A percentile compares a stretch with the other conserved stretches of the same genome.
These are phyloP conservation scores for Synchiropus splendidus DNA, from an alignment of 2,113 vertebrate genomes.

Conservation along the genomic window DNA sequence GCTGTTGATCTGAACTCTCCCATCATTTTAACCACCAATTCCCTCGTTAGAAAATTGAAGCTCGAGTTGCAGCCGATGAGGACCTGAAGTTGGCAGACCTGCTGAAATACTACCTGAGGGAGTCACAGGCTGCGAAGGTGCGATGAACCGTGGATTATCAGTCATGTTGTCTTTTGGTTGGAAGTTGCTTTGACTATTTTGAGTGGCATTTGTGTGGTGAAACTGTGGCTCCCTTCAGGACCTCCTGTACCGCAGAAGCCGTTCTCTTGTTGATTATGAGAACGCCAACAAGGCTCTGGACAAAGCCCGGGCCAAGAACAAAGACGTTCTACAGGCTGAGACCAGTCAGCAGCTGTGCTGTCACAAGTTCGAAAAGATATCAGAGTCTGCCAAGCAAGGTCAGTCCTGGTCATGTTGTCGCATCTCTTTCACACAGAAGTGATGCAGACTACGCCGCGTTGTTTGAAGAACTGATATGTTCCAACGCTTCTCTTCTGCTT, in stretches of 20 bases:
- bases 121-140: slow-evolving; percentile 98
- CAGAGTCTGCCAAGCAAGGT: slow-evolving; percentile 98
- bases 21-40: background rate
- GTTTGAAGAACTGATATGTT: no score
- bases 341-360: slow-evolving; percentile 93
- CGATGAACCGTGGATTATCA: background rate
- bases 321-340: slow-evolving; percentile 95
- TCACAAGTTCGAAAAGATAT: slow-evolving; percentile 99
- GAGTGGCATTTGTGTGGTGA: background rate
- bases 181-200: no score
- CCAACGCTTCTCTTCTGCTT: slow-evolving; percentile 7
- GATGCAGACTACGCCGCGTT: no score
- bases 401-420: background rate
- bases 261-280: slow-evolving; percentile 95
- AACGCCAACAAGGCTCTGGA: slow-evolving; percentile 97
- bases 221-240: slow-evolving; percentile 64
- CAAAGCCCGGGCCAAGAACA: slow-evolving; percentile 94
- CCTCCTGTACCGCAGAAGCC: slow-evolving; percentile 89
- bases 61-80: slow-evolving; percentile 91
- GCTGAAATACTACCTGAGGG: slow-evolving; percentile 93
- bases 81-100: slow-evolving; percentile 96
- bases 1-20: background rate
- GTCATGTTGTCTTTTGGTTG: no score
- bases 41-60: slow-evolving; percentile 85
- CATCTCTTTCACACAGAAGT: no score